These are phyloP conservation scores for Danio kyathit DNA, from an alignment of 2,797 vertebrate genomes.

Conservation along the genomic window DNA sequence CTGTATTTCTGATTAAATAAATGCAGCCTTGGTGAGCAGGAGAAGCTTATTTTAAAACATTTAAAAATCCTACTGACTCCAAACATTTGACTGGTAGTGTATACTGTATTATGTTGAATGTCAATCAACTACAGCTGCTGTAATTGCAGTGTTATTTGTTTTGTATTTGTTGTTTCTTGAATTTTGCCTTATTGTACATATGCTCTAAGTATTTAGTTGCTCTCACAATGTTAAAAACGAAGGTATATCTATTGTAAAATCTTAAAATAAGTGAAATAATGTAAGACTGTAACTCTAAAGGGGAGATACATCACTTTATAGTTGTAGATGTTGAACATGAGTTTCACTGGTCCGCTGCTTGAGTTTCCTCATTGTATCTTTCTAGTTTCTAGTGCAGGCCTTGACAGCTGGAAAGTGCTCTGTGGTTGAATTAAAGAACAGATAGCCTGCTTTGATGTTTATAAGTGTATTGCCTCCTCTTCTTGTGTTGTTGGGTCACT, in stretches of 20 bases:
- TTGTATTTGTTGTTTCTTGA: neutral
- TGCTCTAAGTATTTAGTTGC: neutral
- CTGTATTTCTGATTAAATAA: too few species aligned
- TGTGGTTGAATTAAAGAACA: neutral
- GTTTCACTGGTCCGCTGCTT: neutral
- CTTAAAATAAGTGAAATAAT: neutral
- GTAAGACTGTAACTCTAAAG: neutral
- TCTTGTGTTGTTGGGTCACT: neutral
- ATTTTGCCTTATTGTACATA: slow-evolving; percentile 4
- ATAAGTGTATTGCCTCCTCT: neutral
- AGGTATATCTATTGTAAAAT: neutral
- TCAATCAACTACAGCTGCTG: neutral
- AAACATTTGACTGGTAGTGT: neutral
- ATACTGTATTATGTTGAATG: neutral
- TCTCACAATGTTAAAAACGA: neutral
- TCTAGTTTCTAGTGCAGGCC: neutral
- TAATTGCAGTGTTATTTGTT: neutral
- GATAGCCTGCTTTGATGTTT: neutral
- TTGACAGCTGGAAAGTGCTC: neutral
- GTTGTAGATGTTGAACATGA: neutral
- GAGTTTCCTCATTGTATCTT: neutral
- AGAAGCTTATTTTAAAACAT: too few species aligned
- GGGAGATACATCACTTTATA: neutral
- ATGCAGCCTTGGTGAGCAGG: too few species aligned
- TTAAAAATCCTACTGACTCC: too few species aligned